A percentile compares a stretch with the other conserved stretches of the same genome.
phyloP scores from a whole-genome alignment of 2,113 vertebrate species.

The Podocnemis expansa region DNA sequence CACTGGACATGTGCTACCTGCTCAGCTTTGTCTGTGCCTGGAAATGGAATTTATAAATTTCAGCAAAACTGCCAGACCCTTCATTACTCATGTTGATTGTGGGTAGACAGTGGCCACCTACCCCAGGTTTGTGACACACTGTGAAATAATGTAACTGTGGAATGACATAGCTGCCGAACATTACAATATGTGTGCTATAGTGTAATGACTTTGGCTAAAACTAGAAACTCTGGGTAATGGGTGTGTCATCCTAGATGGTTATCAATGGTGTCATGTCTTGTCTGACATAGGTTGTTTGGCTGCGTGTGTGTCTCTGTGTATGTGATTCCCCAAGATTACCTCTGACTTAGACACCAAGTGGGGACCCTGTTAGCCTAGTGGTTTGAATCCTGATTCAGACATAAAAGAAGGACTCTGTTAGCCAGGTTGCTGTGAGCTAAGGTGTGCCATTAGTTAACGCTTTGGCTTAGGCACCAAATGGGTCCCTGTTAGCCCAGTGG shows the following conservation, averaged over 20 bases:
- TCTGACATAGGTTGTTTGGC: too few relatives aligned
- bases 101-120: background rate
- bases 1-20: constrained; percentile 3
- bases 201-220: background rate
- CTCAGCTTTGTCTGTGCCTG: background rate
- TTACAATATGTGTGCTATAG: background rate
- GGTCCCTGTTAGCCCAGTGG: too few relatives aligned
- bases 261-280: too few relatives aligned
- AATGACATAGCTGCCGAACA: background rate
- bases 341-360: too few relatives aligned
- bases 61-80: background rate
- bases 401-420: too few relatives aligned
- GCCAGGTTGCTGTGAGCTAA: too few relatives aligned
- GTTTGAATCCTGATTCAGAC: too few relatives aligned
- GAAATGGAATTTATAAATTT: constrained; percentile 3
- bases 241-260: background rate
- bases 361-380: too few relatives aligned
- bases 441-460: too few relatives aligned
- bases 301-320: too few relatives aligned
- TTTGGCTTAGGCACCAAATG: too few relatives aligned
- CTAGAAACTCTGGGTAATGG: background rate
- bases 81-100: background rate
- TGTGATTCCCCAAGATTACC: too few relatives aligned
- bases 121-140: background rate
- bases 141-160: background rate